These are phyloP conservation scores for Oxytorus armatus DNA, from an alignment of 2,888 invertebrate species.

Conservation along the genomic window DNA sequence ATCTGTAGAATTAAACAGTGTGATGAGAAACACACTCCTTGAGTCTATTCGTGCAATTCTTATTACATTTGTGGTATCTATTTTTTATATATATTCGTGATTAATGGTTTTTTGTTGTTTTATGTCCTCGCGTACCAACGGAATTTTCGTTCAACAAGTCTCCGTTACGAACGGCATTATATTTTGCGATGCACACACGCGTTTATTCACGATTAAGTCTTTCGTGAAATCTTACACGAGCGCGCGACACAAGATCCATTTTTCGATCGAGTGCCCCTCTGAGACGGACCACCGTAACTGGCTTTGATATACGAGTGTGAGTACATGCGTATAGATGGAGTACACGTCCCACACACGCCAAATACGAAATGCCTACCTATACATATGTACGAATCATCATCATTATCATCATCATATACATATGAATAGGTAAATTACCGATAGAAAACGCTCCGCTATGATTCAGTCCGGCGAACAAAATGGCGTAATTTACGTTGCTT, in stretches of 20 bases:
- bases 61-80: constrained; percentile 34
- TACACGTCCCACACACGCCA: constrained; percentile 13
- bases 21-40: constrained; percentile 51
- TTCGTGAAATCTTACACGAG: constrained; percentile 73
- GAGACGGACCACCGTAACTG: constrained; percentile 13
- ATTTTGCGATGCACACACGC: constrained; percentile 61
- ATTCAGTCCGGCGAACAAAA: background rate
- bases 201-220: constrained; percentile 64
- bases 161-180: constrained; percentile 40
- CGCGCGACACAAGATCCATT: constrained; percentile 74
- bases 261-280: constrained; percentile 72
- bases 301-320: constrained; percentile 3
- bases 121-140: constrained; percentile 53
- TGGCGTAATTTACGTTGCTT: constrained; percentile 23
- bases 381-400: constrained; percentile 46
- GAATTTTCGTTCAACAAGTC: constrained; percentile 26
- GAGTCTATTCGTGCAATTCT: constrained; percentile 38
- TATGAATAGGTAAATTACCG: constrained; percentile 47
- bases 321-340: constrained; percentile 47
- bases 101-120: constrained; percentile 19
- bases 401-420: too few relatives aligned
- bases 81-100: background rate
- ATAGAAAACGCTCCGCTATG: background rate
- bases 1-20: constrained; percentile 75
- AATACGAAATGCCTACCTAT: constrained; percentile 5